Conservation (phyloP, 2,797 vertebrate genomes). For the Monodelphis domestica region DNA sequence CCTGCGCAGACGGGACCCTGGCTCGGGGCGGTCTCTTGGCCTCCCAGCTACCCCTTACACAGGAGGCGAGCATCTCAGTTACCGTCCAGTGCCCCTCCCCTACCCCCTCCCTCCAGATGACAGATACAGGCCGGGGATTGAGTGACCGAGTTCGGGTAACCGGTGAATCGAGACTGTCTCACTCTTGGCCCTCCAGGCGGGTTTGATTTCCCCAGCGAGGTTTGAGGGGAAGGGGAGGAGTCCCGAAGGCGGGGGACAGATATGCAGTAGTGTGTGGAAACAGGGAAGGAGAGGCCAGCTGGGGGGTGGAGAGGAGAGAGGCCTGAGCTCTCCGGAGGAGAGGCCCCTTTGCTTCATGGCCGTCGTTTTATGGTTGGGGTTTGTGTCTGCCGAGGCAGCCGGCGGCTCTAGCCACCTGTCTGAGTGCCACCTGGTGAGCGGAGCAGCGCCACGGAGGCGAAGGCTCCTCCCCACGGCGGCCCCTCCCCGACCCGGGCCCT, state of each 20-base stretch:
- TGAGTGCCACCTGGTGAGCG: constrained; percentile 91
- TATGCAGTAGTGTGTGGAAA: background rate
- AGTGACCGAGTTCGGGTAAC: constrained; percentile 73
- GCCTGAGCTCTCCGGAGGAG: constrained; percentile 5
- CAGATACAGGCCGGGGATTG: background rate
- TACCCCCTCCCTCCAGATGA: constrained; percentile 8
- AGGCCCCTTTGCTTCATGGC: background rate
- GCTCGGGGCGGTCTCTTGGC: background rate
- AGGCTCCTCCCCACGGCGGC: constrained; percentile 79
- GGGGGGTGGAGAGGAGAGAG: constrained; percentile 37
- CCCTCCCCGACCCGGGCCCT: constrained; percentile 57
- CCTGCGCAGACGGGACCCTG: background rate
- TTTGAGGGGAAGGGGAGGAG: constrained; percentile 43
- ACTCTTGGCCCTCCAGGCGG: constrained; percentile 76
- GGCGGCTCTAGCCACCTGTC: constrained; percentile 89
- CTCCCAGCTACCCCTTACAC: background rate
- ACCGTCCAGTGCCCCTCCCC: background rate
- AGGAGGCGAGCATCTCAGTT: background rate
- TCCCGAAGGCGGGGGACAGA: constrained; percentile 39
- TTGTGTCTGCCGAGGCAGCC: background rate
- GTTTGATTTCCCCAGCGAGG: constrained; percentile 61
- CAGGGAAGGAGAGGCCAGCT: background rate
- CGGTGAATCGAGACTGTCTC: constrained; percentile 74
- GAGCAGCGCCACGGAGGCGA: constrained; percentile 79
- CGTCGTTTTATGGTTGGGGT: constrained; percentile 9